Conservation (phyloP, 2,797 vertebrate genomes). For the Syngnathus acus region DNA sequence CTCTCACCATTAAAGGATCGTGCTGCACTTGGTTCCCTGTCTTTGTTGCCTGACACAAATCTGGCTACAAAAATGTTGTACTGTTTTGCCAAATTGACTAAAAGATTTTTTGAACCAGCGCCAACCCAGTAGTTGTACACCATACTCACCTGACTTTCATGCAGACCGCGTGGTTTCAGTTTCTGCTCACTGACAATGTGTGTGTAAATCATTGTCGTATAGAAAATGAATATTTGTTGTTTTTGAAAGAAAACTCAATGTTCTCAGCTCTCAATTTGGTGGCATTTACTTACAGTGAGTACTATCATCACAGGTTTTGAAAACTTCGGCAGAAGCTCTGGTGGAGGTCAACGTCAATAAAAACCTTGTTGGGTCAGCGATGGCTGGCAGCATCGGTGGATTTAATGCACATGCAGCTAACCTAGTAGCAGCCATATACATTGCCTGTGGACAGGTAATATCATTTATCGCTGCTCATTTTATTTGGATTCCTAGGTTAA, state of each 20-base stretch:
- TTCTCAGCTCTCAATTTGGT: neutral
- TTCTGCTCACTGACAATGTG: no score
- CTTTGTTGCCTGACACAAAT: no score
- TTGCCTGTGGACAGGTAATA: slow-evolving; percentile 92
- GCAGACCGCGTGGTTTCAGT: no score
- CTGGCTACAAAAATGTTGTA: no score
- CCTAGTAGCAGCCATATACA: slow-evolving; percentile 92
- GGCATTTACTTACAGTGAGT: neutral
- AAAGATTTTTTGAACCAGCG: no score
- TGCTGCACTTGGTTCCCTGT: no score
- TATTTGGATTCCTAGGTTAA: neutral
- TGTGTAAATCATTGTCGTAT: no score
- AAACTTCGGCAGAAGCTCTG: slow-evolving; percentile 81
- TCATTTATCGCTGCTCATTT: neutral
- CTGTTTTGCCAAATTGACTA: no score
- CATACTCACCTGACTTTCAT: no score
- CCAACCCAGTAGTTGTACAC: no score
- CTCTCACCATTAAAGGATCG: no score
- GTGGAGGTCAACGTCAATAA: slow-evolving; percentile 91
- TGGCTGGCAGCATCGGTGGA: slow-evolving; percentile 94
- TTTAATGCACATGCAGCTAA: slow-evolving; percentile 94
- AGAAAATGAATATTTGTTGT: neutral
- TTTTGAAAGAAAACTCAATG: no score
- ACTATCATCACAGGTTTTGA: slow-evolving; percentile 73
- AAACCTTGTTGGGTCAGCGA: slow-evolving; percentile 93